These are phyloP conservation scores for Oncorhynchus kisutch DNA, from an alignment of 2,113 vertebrate species.

Conservation along the genomic window DNA sequence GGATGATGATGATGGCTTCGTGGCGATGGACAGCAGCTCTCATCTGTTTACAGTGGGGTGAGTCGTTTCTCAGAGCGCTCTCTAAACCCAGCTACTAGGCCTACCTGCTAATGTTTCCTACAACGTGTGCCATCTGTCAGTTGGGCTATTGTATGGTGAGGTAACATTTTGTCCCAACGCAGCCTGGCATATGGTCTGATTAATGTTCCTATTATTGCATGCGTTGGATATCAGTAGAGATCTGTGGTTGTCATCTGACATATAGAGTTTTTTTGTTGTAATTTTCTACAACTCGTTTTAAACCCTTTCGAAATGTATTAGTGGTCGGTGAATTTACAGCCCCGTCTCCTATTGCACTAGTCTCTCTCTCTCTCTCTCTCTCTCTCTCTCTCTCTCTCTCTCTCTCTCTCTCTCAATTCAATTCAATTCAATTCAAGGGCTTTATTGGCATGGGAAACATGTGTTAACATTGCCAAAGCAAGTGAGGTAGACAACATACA, in stretches of 20 bases:
- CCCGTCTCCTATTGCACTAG: no score
- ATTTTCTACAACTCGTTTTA: not conserved
- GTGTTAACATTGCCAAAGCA: no score
- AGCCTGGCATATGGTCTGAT: not conserved
- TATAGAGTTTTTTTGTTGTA: not conserved
- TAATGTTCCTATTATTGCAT: not conserved
- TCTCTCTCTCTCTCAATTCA: accelerated
- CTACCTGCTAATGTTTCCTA: not conserved
- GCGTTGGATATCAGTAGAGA: not conserved
- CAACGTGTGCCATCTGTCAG: constrained; percentile 23
- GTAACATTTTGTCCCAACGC: not conserved
- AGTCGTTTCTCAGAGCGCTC: constrained; percentile 37
- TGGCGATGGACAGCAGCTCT: constrained; percentile 49
- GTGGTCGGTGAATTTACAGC: not conserved
- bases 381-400: no score
- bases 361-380: no score
- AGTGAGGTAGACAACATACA: no score
- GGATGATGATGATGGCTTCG: constrained; percentile 53
- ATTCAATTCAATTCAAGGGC: no score
- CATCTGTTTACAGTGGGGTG: constrained; percentile 63
- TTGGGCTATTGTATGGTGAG: not conserved
- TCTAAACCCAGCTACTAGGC: not conserved
- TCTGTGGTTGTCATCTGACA: not conserved
- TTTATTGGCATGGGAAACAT: no score
- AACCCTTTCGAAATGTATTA: not conserved